Conservation (phyloP, 2,113 vertebrate genomes). For the Brachypodius melanocephalos region DNA sequence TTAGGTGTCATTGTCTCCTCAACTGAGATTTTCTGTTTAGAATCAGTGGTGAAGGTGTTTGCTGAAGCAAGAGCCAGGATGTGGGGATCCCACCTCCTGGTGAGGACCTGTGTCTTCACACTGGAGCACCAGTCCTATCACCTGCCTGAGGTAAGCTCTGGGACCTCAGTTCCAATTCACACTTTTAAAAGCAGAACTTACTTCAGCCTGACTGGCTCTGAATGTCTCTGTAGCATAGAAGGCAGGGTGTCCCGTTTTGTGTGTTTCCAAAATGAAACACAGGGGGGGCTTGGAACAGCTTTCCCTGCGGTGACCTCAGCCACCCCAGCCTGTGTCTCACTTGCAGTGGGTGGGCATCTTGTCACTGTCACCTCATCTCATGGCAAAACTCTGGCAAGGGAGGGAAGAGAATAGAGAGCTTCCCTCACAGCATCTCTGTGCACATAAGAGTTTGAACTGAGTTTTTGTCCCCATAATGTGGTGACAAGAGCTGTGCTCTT, state of each 20-base stretch:
- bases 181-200: neutral
- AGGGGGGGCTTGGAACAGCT: neutral
- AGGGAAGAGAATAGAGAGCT: neutral
- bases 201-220: neutral
- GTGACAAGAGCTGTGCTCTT: neutral
- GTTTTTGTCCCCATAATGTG: neutral
- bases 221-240: neutral
- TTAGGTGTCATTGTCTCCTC: neutral
- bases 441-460: accelerated
- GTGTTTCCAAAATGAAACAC: neutral
- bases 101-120: neutral
- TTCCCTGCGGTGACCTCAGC: neutral
- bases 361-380: accelerated
- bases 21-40: neutral
- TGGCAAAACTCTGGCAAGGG: neutral
- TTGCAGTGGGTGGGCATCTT: neutral
- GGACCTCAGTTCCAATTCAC: neutral
- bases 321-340: neutral
- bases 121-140: neutral
- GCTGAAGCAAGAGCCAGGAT: neutral
- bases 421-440: accelerated
- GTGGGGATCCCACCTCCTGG: neutral
- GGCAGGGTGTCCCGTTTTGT: neutral
- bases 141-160: neutral
- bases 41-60: neutral